Percentiles rank a stretch among this genome's conserved stretches.
Evolutionary conservation across 2,888 invertebrate species (phyloP).

Genomic region (Acleris holmiana): DNA sequence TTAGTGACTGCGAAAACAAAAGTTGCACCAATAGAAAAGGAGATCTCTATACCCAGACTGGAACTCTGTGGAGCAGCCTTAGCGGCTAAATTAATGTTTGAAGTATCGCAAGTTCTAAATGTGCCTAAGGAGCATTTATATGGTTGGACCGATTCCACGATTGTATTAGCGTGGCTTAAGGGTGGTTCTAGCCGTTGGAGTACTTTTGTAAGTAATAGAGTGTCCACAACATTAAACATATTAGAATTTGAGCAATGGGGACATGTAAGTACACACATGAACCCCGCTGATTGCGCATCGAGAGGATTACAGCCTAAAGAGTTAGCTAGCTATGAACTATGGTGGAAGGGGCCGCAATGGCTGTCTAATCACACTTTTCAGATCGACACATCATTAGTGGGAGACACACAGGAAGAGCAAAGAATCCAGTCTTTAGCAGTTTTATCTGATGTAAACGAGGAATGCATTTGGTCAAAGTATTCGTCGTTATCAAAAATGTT

Average conservation of each 20-base stretch:
- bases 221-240: neutral
- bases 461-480: slow-evolving; percentile 6
- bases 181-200: too few species aligned
- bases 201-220: too few species aligned
- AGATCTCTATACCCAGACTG: too few species aligned
- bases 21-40: too few species aligned
- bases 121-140: too few species aligned
- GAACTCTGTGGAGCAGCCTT: too few species aligned
- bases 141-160: too few species aligned
- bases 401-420: slow-evolving; percentile 20
- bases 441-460: neutral
- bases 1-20: too few species aligned
- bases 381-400: neutral
- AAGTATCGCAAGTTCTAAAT: too few species aligned
- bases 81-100: too few species aligned
- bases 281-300: slow-evolving; percentile 23
- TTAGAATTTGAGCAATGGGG: slow-evolving; percentile 17
- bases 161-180: too few species aligned
- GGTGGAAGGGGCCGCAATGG: slow-evolving; percentile 9
- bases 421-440: slow-evolving; percentile 12
- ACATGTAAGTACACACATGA: slow-evolving; percentile 14
- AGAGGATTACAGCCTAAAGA: neutral
- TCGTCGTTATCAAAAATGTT: too few species aligned
- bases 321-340: neutral
- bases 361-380: neutral